Base-by-base conservation (phyloP, 2,888 invertebrate genomes). In the Stenurella melanura region DNA sequence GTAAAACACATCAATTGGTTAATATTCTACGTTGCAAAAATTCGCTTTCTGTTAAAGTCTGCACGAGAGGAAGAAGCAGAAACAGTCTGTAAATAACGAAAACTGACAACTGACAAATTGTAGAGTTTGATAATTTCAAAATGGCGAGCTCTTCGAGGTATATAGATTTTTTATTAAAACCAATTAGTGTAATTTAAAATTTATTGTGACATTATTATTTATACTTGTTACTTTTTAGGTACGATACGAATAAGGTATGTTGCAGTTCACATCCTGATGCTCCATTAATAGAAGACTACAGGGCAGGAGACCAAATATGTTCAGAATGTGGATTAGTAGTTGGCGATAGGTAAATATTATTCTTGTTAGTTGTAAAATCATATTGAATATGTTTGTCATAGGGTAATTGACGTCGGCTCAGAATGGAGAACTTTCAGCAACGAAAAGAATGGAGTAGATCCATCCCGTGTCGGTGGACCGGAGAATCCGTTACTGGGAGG, bases 371-470 rank as follows among this genome's bases (percentile, higher is more conserved):
- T 26, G 17, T 17, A 64, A 1, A 71, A 61, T 21, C 38, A 17
- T 61, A 21, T 66, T 58, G 42, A 56, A 10, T 15, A 26, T 56
- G 64, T 76, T 38, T 42, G 10, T 63, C n/a, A 26, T 64, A 97
- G 98, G 88, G 98, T 99, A 0, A 98, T 99, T 82, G 99, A 99
- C 90, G 99, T 99, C n/a, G 98, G 99, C 50, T 98, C 99, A 4
- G 99, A 99, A 90, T 99, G 99, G 99, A 93, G 99, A 89, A 99
- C 99, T 77, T 99, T 99, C 90, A 98, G 98, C 87, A 99, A 99
- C 89, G 99, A 99, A 88, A 98, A 98, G 87, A 95, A 95, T 72
- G 96, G 97, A 10, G 97, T 96, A 0, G 99, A 99, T 90, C 98
- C 99, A 5, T 98, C 98, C 90, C 98, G 99, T 95, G 99, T 99